Percentiles rank a stretch among this genome's conserved stretches.
Evolutionary conservation across 2,888 invertebrate genomes (phyloP).

Genomic region (Marasmarcha lunaedactyla): DNA sequence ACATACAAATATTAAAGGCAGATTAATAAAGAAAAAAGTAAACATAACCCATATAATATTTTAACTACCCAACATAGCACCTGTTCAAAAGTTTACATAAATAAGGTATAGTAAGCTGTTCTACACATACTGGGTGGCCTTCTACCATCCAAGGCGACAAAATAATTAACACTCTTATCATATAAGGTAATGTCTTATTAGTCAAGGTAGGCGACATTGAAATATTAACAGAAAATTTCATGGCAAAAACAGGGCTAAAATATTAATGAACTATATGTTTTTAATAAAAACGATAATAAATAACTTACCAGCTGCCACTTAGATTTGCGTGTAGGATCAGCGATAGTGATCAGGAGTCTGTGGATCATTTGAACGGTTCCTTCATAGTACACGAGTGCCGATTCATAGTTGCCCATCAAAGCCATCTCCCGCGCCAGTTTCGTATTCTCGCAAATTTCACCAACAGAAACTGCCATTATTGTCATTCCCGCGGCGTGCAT

Average conservation of each 20-base stretch:
- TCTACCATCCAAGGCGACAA: constrained; percentile 36
- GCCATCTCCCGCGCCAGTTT: constrained; percentile 96
- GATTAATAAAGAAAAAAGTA: too few relatives aligned
- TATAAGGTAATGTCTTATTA: constrained; percentile 47
- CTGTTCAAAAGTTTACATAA: too few relatives aligned
- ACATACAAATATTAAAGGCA: too few relatives aligned
- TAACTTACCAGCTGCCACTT: constrained; percentile 88
- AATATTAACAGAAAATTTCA: too few relatives aligned
- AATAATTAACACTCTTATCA: constrained; percentile 49
- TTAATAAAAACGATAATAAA: background rate
- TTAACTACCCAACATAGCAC: too few relatives aligned
- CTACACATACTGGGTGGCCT: constrained; percentile 34
- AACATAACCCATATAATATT: too few relatives aligned
- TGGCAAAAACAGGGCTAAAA: too few relatives aligned
- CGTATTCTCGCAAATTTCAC: constrained; percentile 94
- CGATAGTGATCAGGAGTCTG: constrained; percentile 82
- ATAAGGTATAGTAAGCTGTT: too few relatives aligned
- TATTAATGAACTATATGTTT: background rate
- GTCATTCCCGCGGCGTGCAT: constrained; percentile 74
- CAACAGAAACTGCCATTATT: constrained; percentile 89
- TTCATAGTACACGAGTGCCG: constrained; percentile 93
- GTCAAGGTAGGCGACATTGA: constrained; percentile 46
- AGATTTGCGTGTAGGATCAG: constrained; percentile 83
- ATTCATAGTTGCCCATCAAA: constrained; percentile 94
- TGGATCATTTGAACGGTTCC: constrained; percentile 93